Base-by-base conservation (phyloP, 2,888 invertebrate genomes). In the Drosophila subquinaria region DNA sequence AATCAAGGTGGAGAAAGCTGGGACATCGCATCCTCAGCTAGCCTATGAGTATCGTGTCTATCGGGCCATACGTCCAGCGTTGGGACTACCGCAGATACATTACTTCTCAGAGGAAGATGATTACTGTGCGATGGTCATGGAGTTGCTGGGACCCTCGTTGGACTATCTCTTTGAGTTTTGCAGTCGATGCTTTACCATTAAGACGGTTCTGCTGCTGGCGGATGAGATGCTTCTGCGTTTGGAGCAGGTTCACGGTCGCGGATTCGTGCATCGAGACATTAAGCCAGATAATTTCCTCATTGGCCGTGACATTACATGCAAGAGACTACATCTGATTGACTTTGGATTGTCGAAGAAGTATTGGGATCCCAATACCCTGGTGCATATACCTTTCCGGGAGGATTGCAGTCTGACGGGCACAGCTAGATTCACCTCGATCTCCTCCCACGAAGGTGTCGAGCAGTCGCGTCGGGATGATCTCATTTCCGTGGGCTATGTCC, bases 61-160 rank as follows among this genome's bases (percentile, higher is more conserved):
- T 95, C 97, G 97, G 94, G 96, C 98, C 94, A 97, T 99, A 96
- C 97, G 98, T 93, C 98, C 98, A 88, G 97, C 97, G 92, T 97
- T 97, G 93, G 98, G 98, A 48, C 97, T 98, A 90, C 98, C 98
- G 70, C 95, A 96, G 82, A 97, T 98, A 93, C 97, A 97, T 94
- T 97, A 98, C 97, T 98, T 97, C 93, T 97, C 98, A 67, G 97
- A 97, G 59, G 99, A 98, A 94, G 97, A 98, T 89, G 98, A 98
- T 92, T 99, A 98, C 94, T 98, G 99, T 94, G 98, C 99, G 23
- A 97, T 99, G 96, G 99, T 99, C 69, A 99, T 99, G 99, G 99
- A 99, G 93, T 94, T 99, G 74, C 94, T 99, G 60, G 99, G 99
- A 45, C 99, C 99, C 33, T 98, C 98, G 13, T 93, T 99, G 84